A percentile compares a stretch with the other conserved stretches of the same genome.
These are phyloP conservation scores for Galerucella nymphaeae DNA, from an alignment of 2,888 invertebrate genomes.

Conservation along the genomic window DNA sequence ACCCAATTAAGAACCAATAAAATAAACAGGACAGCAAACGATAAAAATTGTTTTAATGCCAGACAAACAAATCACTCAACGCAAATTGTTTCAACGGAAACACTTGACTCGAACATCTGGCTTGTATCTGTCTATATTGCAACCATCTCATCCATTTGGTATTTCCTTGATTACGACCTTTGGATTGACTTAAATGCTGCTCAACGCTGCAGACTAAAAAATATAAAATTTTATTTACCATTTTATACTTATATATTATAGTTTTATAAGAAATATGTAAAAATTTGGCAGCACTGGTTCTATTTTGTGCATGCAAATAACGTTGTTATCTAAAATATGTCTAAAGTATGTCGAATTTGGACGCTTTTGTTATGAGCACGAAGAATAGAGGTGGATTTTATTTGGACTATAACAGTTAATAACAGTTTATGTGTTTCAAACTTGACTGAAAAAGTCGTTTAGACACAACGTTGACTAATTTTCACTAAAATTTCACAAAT, in stretches of 20 bases:
- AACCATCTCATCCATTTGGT: slow-evolving; percentile 19
- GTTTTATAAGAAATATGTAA: no score
- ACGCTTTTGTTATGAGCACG: not conserved
- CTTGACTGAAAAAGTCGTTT: no score
- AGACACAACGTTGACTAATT: no score
- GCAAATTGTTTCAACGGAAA: slow-evolving; percentile 21
- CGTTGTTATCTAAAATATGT: slow-evolving; percentile 7
- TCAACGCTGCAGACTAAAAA: not conserved
- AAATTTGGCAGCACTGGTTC: not conserved
- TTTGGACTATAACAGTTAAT: no score
- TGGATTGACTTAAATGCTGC: slow-evolving; percentile 15
- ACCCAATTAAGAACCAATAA: slow-evolving; percentile 10
- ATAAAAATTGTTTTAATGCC: slow-evolving; percentile 9
- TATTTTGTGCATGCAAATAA: slow-evolving; percentile 7
- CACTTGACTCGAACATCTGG: slow-evolving; percentile 27
- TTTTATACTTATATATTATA: no score
- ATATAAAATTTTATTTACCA: not conserved
- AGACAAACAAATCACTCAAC: slow-evolving; percentile 23
- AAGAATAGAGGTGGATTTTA: not conserved
- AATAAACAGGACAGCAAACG: slow-evolving; percentile 9
- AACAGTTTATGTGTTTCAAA: not conserved
- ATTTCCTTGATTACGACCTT: slow-evolving; percentile 20
- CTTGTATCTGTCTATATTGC: slow-evolving; percentile 9
- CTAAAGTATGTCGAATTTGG: slow-evolving; percentile 10
- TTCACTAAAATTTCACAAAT: no score